Conservation (phyloP, 2,888 invertebrate species). For the Metopia argyrocephala region DNA sequence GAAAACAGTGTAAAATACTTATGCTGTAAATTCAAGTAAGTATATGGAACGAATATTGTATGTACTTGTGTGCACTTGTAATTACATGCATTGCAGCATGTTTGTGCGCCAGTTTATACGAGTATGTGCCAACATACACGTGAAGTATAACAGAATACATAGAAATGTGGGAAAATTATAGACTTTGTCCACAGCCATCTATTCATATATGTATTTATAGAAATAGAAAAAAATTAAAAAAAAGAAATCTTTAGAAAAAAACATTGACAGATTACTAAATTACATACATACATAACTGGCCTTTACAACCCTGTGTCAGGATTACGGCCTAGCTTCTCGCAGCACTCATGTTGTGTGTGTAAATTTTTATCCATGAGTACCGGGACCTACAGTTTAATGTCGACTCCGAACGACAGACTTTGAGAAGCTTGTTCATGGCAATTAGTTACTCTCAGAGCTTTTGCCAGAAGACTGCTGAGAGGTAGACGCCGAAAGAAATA, state of each 20-base stretch:
- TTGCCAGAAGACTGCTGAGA: too few relatives aligned
- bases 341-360: too few relatives aligned
- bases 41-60: background rate
- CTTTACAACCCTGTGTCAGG: too few relatives aligned
- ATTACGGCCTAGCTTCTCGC: too few relatives aligned
- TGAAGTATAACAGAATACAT: constrained; percentile 51
- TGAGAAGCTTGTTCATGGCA: too few relatives aligned
- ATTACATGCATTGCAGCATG: constrained; percentile 11
- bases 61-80: background rate
- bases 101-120: background rate
- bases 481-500: too few relatives aligned
- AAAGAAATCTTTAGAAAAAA: constrained; percentile 17
- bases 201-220: background rate
- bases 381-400: too few relatives aligned
- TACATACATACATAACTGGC: too few relatives aligned
- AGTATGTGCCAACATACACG: constrained; percentile 27
- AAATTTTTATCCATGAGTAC: too few relatives aligned
- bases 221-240: constrained; percentile 14
- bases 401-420: too few relatives aligned
- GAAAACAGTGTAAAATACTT: constrained; percentile 38
- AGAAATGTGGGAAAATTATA: constrained; percentile 61
- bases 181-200: background rate
- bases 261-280: constrained; percentile 62
- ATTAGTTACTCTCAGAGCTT: too few relatives aligned
- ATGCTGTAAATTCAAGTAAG: constrained; percentile 33